These are phyloP conservation scores for Stichodactyla mertensii DNA, from an alignment of 64 coral and sea anemone genomes.

Conservation along the genomic window DNA sequence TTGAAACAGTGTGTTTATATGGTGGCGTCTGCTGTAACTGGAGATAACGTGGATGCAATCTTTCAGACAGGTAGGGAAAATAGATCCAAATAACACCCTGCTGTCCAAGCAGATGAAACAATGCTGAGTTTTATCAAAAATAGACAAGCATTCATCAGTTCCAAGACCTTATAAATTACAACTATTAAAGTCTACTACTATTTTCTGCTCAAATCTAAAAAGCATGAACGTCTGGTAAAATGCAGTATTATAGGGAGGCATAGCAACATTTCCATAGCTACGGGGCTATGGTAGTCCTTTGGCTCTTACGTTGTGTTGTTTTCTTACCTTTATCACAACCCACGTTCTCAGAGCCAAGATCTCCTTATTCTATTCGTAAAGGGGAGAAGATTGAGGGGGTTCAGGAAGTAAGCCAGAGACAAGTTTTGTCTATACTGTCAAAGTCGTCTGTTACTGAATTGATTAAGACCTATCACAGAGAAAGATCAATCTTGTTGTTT, in stretches of 20 bases:
- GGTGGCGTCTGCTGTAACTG: conserved; percentile 81
- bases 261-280: neutral
- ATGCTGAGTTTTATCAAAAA: too few species aligned
- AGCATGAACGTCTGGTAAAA: too few species aligned
- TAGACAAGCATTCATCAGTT: too few species aligned
- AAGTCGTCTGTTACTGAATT: neutral
- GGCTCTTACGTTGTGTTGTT: too few species aligned
- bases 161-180: too few species aligned
- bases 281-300: too few species aligned
- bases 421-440: neutral
- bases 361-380: neutral
- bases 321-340: neutral
- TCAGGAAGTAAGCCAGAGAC: neutral
- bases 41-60: conserved; percentile 81
- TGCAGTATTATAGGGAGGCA: neutral
- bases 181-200: neutral
- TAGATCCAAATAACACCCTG: neutral
- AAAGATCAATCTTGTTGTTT: neutral
- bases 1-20: conserved; percentile 88
- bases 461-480: neutral
- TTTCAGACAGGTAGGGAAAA: conserved; percentile 79
- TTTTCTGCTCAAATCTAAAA: neutral
- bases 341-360: neutral
- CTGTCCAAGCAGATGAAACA: too few species aligned
- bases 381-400: neutral